Base-by-base conservation (phyloP, 1,140 invertebrate genomes). In the Nomia melanderi region DNA sequence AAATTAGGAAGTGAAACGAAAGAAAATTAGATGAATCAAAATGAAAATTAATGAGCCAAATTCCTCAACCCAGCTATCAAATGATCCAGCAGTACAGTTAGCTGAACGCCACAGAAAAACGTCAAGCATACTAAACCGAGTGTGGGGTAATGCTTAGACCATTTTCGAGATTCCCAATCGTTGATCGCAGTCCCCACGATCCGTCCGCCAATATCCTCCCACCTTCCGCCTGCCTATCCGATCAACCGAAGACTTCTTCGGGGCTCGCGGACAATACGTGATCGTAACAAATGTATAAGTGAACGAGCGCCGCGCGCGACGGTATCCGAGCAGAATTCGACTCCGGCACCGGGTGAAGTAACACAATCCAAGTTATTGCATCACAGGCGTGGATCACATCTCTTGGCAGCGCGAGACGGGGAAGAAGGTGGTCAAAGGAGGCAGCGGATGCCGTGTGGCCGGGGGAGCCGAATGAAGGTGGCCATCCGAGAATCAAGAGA, bases 301-400 rank as follows among this genome's bases (percentile, higher is more conserved):
- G 20, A 17, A 44, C 41, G 56, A 77, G 76, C 71, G 33, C 74
- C 67, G 64, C 81, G 82, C 69, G 69, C 77, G 82, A 79, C 71
- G 71, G 66, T 79, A 83, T 83, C 80, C 84, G 81, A 85, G n/a
- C 86, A 84, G 86, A 88, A 89, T 89, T 88, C 87, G 83, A 87
- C 83, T 86, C 78, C 59, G 60, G 73, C 77, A 71, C 78, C 79
- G 82, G 41, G 65, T 77, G 77, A 82, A 86, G 86, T 87, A 88
- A 89, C 87, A 86, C 83, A 85, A 88, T 89, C 75, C 84, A 76
- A 75, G 86, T 88, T 77, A 66, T 76, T 89, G 87, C 89, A 91
- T 90, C 90, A 90, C 88, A 89, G 88, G 85, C 88, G 88, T 88
- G 88, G 87, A 90, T 91, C 90, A 81, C 88, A 88, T 87, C 89